These are phyloP conservation scores for Mellivora capensis DNA, from an alignment of 2,113 vertebrate genomes.

Conservation along the genomic window DNA sequence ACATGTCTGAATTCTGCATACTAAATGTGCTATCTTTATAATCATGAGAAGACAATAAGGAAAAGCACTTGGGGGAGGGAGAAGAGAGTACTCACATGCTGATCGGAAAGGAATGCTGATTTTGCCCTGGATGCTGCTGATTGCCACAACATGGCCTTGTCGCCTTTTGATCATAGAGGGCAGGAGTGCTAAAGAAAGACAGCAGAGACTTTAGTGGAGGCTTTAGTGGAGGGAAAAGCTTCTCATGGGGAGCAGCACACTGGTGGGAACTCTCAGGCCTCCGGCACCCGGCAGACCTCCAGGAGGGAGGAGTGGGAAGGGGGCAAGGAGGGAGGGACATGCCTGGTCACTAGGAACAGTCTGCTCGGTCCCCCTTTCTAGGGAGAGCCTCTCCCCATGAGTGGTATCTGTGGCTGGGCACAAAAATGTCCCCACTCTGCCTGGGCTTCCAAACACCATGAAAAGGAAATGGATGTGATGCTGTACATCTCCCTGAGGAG, in stretches of 20 bases:
- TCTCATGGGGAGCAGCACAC: accelerated
- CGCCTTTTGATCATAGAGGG: conserved; percentile 91
- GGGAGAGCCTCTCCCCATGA: neutral
- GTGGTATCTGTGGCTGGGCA: neutral
- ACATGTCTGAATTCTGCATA: neutral
- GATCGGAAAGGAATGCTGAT: conserved; percentile 95
- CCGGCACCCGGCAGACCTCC: neutral
- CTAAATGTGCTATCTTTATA: neutral
- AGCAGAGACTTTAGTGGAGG: conserved; percentile 59
- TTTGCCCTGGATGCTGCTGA: conserved; percentile 97
- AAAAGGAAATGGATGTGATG: neutral
- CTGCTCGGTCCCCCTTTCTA: neutral
- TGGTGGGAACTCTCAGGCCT: neutral
- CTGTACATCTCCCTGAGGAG: neutral
- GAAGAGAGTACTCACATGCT: conserved; percentile 88
- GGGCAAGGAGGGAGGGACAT: neutral
- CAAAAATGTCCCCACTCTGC: neutral
- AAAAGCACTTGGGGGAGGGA: neutral
- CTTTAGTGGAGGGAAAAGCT: neutral
- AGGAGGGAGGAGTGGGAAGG: neutral
- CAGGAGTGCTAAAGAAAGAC: conserved; percentile 84
- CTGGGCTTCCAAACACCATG: neutral
- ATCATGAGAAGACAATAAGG: neutral
- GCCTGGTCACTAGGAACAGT: neutral
- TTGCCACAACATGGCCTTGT: conserved; percentile 91